phyloP scores from a whole-genome alignment of 2,113 vertebrate species.

The Phocoena phocoena region DNA sequence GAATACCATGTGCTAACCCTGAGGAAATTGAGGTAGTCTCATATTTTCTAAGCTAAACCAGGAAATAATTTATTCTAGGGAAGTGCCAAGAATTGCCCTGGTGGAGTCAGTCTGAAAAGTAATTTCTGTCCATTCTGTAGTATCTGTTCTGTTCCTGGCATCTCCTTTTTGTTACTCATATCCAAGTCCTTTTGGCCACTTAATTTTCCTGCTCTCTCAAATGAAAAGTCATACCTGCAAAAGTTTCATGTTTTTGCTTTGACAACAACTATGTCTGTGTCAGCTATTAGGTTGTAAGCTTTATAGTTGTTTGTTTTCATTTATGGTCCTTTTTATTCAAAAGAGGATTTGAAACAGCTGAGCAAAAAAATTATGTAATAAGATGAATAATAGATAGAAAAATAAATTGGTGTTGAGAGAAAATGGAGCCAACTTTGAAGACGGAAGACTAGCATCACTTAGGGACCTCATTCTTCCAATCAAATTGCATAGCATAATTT shows the following conservation, averaged over 20 bases:
- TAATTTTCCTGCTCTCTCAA: constrained; percentile 13
- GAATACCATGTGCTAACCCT: constrained; percentile 13
- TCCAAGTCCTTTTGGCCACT: not conserved
- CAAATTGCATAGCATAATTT: not conserved
- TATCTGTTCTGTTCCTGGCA: not conserved
- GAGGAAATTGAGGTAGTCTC: not conserved
- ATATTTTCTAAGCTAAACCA: constrained; percentile 38
- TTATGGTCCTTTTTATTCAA: not conserved
- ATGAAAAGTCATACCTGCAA: not conserved
- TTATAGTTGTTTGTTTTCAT: not conserved
- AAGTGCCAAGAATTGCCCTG: not conserved
- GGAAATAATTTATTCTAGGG: constrained; percentile 46
- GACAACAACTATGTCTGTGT: not conserved
- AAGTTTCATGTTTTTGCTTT: not conserved
- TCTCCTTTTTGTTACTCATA: not conserved
- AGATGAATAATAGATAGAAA: not conserved
- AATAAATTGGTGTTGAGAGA: not conserved
- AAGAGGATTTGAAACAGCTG: not conserved
- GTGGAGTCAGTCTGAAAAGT: not conserved
- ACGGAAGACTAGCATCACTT: not conserved
- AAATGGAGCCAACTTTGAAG: not conserved
- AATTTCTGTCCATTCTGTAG: not conserved
- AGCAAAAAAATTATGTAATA: not conserved
- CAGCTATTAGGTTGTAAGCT: not conserved
- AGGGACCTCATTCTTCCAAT: not conserved